A percentile compares a stretch with the other conserved stretches of the same genome.
These are phyloP conservation scores for Oikopleura vanhoeffeni DNA, from an alignment of 23 tunicate species.

Conservation along the genomic window DNA sequence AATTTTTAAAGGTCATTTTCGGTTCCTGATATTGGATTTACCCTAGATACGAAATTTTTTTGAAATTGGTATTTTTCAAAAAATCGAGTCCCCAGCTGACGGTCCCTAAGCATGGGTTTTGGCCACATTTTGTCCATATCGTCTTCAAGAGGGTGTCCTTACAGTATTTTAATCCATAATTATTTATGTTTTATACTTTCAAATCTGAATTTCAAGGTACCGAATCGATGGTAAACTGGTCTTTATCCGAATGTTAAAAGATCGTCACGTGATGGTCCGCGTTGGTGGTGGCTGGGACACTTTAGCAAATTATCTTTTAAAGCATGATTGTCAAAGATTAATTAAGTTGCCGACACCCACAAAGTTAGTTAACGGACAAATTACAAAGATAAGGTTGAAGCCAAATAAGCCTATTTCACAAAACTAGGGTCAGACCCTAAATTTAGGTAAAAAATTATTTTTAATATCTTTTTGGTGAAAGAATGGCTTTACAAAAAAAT, in stretches of 20 bases:
- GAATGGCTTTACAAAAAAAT: background rate
- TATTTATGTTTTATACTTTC: too few species aligned
- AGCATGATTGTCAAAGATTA: background rate
- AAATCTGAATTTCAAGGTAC: too few species aligned
- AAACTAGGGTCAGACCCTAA: background rate
- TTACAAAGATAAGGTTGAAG: background rate
- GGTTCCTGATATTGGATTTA: too few species aligned
- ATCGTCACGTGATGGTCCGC: background rate
- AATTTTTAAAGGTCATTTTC: too few species aligned
- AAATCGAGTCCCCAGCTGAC: too few species aligned
- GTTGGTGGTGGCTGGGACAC: slow-evolving; percentile 16
- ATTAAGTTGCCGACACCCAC: slow-evolving; percentile 2
- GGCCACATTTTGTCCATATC: too few species aligned
- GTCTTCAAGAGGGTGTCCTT: too few species aligned
- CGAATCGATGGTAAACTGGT: slow-evolving; percentile 47
- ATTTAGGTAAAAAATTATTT: background rate
- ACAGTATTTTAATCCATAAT: too few species aligned
- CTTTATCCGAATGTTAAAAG: slow-evolving; percentile 31
- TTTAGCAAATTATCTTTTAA: background rate
- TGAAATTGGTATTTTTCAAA: too few species aligned
- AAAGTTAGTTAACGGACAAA: background rate
- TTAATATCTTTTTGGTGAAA: too few species aligned
- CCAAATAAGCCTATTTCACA: background rate
- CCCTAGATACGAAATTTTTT: too few species aligned
- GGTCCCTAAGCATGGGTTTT: too few species aligned